Evolutionary conservation across 2,888 invertebrate species (phyloP).

Genomic region (Hemaris fuciformis): DNA sequence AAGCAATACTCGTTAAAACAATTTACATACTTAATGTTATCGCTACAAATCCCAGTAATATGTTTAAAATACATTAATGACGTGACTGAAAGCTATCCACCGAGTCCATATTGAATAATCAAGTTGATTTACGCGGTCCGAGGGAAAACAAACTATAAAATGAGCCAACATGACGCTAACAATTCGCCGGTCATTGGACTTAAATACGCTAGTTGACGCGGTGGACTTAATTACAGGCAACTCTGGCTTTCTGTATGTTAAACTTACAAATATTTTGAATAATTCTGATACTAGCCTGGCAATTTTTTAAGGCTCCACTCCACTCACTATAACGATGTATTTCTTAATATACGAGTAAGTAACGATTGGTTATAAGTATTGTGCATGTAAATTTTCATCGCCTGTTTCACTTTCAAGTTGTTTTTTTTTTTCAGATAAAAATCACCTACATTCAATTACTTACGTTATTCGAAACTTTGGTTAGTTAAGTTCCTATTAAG

Average conservation of each 20-base stretch:
- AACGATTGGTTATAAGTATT: too few relatives aligned
- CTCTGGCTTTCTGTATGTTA: background rate
- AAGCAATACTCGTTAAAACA: background rate
- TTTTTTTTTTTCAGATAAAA: too few relatives aligned
- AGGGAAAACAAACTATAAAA: background rate
- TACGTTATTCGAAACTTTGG: too few relatives aligned
- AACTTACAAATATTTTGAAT: too few relatives aligned
- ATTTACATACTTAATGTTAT: background rate
- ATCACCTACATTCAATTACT: too few relatives aligned
- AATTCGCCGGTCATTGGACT: slow-evolving; percentile 7
- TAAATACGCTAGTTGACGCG: background rate
- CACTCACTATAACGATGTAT: too few relatives aligned
- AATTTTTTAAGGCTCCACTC: background rate
- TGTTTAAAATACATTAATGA: background rate
- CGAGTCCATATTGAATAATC: background rate
- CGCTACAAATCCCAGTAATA: background rate
- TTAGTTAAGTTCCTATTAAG: too few relatives aligned
- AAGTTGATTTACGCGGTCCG: background rate
- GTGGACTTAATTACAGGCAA: background rate
- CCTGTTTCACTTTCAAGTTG: too few relatives aligned
- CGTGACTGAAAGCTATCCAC: background rate
- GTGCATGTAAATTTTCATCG: too few relatives aligned
- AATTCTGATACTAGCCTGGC: too few relatives aligned
- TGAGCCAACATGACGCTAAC: background rate
- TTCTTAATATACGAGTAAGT: too few relatives aligned